phyloP scores from a whole-genome alignment of 2,113 vertebrate genomes.

The Hippocampus mohnikei region DNA sequence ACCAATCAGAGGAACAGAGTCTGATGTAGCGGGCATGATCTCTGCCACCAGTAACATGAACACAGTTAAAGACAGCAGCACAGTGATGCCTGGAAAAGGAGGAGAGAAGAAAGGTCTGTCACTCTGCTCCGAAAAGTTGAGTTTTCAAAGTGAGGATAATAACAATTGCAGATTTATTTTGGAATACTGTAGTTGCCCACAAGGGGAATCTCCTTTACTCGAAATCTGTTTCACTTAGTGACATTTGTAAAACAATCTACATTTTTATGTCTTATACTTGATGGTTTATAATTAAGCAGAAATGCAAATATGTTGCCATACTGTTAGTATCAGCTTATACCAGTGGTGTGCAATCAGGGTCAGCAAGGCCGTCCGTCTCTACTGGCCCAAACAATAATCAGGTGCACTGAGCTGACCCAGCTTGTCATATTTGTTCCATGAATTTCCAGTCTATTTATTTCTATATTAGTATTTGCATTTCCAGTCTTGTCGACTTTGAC shows the following conservation, averaged over 20 bases:
- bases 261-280: not conserved
- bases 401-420: not conserved
- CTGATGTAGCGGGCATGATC: slow-evolving; percentile 90
- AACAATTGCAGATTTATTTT: slow-evolving; percentile 22
- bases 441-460: not conserved
- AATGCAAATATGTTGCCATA: slow-evolving; percentile 6
- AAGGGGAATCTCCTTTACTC: not conserved
- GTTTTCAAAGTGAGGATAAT: not conserved
- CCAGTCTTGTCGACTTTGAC: no score
- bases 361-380: not conserved
- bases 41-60: slow-evolving; percentile 91
- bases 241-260: not conserved
- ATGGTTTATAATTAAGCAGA: not conserved
- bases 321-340: slow-evolving; percentile 51
- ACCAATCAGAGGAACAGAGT: slow-evolving; percentile 89
- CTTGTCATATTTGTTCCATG: not conserved
- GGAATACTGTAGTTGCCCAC: slow-evolving; percentile 1
- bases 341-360: slow-evolving; percentile 8
- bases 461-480: no score
- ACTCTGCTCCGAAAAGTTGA: not conserved
- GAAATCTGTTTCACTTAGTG: slow-evolving; percentile 6
- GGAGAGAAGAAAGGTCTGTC: slow-evolving; percentile 14
- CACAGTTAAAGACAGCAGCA: slow-evolving; percentile 86
- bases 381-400: not conserved
- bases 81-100: slow-evolving; percentile 78